phyloP scores from a whole-genome alignment of 2,888 invertebrate genomes.

The Ecdyonurus torrentis region DNA sequence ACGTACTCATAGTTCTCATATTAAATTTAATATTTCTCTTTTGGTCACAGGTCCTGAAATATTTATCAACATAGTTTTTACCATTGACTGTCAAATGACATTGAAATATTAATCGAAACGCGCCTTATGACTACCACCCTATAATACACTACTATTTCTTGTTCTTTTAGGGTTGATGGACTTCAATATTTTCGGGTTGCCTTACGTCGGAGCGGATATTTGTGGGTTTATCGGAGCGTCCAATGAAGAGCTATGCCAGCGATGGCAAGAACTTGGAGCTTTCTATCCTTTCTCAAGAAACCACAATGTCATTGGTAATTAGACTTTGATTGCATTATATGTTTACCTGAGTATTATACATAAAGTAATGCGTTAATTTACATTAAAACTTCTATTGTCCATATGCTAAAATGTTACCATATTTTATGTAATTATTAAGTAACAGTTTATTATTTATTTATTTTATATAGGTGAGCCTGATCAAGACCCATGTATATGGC shows the following conservation, averaged over 20 bases:
- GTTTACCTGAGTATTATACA: no score
- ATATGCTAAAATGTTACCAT: background rate
- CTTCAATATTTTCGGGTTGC: conserved; percentile 22
- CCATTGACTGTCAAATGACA: no score
- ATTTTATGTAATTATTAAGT: background rate
- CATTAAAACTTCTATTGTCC: no score
- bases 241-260: conserved; percentile 27
- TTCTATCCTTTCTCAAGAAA: conserved; percentile 28
- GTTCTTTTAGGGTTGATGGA: conserved; percentile 23
- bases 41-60: no score
- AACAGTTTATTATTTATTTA: background rate
- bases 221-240: conserved; percentile 18
- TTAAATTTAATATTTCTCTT: no score
- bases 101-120: no score
- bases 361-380: no score
- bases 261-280: conserved; percentile 31
- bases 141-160: no score
- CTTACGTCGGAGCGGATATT: conserved; percentile 19
- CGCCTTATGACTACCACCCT: no score
- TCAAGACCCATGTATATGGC: conserved; percentile 14
- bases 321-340: conserved; percentile 6
- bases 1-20: no score
- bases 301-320: conserved; percentile 19
- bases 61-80: no score
- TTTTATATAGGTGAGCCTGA: no score